These are phyloP conservation scores for Teleogryllus oceanicus DNA, from an alignment of 2,888 invertebrate species.

Conservation along the genomic window DNA sequence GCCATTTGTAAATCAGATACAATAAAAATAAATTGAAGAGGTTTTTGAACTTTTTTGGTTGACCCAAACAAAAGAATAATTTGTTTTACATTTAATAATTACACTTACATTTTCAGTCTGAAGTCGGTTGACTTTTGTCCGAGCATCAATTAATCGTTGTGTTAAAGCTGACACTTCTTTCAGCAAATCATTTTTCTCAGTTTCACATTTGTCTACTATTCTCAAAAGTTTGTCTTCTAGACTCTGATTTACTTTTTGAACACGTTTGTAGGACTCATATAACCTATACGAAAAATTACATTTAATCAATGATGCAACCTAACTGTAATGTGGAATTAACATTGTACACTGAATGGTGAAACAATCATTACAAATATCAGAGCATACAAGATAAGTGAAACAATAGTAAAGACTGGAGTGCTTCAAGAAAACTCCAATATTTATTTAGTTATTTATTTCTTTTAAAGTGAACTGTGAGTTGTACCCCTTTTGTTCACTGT, in stretches of 20 bases:
- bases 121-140: slow-evolving; percentile 75
- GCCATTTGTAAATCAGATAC: too few species aligned
- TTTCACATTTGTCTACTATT: slow-evolving; percentile 87
- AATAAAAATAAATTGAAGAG: too few species aligned
- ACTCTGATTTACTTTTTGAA: slow-evolving; percentile 91
- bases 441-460: too few species aligned
- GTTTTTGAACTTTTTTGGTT: too few species aligned
- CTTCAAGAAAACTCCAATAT: too few species aligned
- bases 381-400: neutral
- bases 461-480: too few species aligned
- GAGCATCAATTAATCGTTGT: slow-evolving; percentile 78
- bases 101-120: slow-evolving; percentile 78
- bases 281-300: slow-evolving; percentile 56
- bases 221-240: slow-evolving; percentile 90
- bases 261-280: slow-evolving; percentile 87
- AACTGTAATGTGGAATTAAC: too few species aligned
- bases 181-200: slow-evolving; percentile 80
- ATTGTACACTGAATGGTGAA: too few species aligned
- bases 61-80: neutral
- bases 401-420: neutral
- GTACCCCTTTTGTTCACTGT: too few species aligned
- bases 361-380: too few species aligned
- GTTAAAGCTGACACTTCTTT: slow-evolving; percentile 83
- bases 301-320: too few species aligned
- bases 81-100: neutral